phyloP scores from a whole-genome alignment of 2,113 vertebrate genomes.

The Osmerus eperlanus region DNA sequence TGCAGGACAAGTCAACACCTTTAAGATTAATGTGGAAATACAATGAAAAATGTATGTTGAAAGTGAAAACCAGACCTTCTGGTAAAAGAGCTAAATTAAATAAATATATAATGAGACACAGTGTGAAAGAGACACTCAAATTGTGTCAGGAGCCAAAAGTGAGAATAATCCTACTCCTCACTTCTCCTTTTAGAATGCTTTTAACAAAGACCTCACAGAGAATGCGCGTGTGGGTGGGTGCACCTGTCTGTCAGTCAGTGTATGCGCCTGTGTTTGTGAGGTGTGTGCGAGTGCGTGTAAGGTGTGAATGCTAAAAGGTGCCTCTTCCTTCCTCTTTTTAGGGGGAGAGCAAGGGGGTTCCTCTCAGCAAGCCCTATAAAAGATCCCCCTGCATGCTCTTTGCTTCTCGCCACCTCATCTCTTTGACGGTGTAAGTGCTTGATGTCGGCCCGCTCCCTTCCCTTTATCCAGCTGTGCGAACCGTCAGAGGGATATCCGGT shows the following conservation, averaged over 20 bases:
- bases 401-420: no score
- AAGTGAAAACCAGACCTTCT: slow-evolving; percentile 41
- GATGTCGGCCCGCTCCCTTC: no score
- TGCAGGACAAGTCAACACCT: slow-evolving; percentile 50
- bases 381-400: no score
- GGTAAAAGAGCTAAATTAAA: slow-evolving; percentile 58
- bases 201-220: slow-evolving; percentile 54
- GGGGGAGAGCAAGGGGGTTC: no score
- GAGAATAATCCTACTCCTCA: slow-evolving; percentile 52
- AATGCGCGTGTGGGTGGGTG: slow-evolving; percentile 2
- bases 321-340: slow-evolving; percentile 35
- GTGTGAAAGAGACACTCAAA: slow-evolving; percentile 69
- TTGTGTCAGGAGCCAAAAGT: slow-evolving; percentile 60
- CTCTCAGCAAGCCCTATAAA: no score
- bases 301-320: slow-evolving; percentile 68
- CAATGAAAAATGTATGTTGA: slow-evolving; percentile 59
- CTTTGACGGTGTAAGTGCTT: no score
- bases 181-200: slow-evolving; percentile 63
- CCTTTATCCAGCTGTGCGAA: no score
- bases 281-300: slow-evolving; percentile 28
- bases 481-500: no score
- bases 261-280: slow-evolving; percentile 36
- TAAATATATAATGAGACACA: slow-evolving; percentile 67
- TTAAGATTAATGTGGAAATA: slow-evolving; percentile 38
- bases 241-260: slow-evolving; percentile 25